Conservation (phyloP, 2,113 vertebrate species). For the Hypocryptadius cinnamomeus region DNA sequence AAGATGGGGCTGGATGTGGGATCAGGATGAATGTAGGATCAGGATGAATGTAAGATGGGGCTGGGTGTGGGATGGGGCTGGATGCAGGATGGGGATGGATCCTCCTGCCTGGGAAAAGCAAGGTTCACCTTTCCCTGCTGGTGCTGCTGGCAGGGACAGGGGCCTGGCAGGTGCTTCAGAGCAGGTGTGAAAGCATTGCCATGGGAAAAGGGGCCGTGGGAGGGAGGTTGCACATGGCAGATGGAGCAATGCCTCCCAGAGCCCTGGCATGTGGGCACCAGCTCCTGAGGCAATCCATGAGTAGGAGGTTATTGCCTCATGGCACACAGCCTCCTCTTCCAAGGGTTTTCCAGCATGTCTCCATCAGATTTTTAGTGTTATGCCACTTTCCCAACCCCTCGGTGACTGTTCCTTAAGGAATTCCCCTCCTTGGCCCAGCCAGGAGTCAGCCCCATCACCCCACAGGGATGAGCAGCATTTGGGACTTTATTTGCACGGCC, state of each 20-base stretch:
- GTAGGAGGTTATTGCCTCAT: neutral
- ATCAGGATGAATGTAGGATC: fast-evolving
- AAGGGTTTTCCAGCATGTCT: neutral
- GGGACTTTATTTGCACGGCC: neutral
- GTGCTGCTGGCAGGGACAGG: neutral
- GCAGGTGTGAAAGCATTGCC: neutral
- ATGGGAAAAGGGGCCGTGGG: neutral
- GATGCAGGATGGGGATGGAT: neutral
- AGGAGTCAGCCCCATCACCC: neutral
- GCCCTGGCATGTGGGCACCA: neutral
- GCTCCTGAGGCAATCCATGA: neutral
- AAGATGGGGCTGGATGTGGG: fast-evolving
- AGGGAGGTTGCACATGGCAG: neutral
- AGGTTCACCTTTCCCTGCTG: fast-evolving
- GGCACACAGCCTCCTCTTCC: neutral
- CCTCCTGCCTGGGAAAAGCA: neutral
- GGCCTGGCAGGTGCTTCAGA: neutral
- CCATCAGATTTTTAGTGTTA: neutral
- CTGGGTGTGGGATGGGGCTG: fast-evolving
- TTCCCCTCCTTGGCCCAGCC: neutral
- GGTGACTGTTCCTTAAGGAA: neutral
- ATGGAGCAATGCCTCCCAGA: neutral
- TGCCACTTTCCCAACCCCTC: neutral
- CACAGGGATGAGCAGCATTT: fast-evolving
- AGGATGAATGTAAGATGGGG: fast-evolving